Base-by-base conservation (phyloP, 2,113 vertebrate species). In the Heterotilapia buettikoferi region DNA sequence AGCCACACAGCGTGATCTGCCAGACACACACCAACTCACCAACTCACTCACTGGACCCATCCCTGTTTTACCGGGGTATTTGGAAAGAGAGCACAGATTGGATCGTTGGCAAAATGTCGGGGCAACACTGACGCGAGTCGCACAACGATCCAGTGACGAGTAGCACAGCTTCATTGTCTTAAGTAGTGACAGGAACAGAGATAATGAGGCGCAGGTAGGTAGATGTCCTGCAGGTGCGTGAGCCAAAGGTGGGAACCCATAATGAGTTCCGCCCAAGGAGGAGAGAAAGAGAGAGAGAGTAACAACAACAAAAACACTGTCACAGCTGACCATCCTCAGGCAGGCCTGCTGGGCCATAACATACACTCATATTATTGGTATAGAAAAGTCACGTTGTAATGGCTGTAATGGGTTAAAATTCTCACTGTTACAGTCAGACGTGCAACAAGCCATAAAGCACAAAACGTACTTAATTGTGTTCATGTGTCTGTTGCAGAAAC, bases 41-140 rank as follows among this genome's bases (percentile, higher is more conserved):
- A 52, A 5, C 9, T 52, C 19, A n/a, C 19, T 53, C 50, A 52
- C 18, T 19, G 50, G 47, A 50, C 47, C 47, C 47, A 16, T 56
- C 53, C 53, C 11, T 56, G 21, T 56, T 56, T 56, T 26, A 26
- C 24, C 0, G 0, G 0, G n/a, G n/a, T 54, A 54, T 61, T 61
- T 31, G 26, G 26, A 61, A 61, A 33, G 29, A 61, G 5, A 31
- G 26, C 57, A 33, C 26, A 33, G 29, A 8, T 33, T 61, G 8
- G 29, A 61, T 61, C 1, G 2, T 61, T 18, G 26, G 14, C 5
- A 61, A 61, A 61, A 61, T 61, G 14, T 26, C 5, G 3, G 26
- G 26, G 14, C 57, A 31, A 61, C 57, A 61, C 57, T 18, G 9
- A 31, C 57, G 1, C 0, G 5, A 61, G 57, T 61, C 14, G 2